These are phyloP conservation scores for Clarias macrocephalus DNA, from an alignment of 2,113 vertebrate species.

Conservation along the genomic window DNA sequence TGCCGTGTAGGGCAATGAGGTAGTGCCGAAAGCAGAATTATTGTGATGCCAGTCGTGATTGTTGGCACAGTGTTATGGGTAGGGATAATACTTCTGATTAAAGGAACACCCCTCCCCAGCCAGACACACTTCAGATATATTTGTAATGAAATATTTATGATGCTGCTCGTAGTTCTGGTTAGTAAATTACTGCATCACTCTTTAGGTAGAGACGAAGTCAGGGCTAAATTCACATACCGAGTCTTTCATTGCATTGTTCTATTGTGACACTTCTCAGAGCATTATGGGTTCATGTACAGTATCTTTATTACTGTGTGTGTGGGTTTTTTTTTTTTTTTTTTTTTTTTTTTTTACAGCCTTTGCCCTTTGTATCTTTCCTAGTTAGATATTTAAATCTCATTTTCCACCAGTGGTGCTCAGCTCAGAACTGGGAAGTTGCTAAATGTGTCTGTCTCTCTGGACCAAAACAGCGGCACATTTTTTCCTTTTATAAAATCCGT, in stretches of 20 bases:
- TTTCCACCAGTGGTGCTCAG: background rate
- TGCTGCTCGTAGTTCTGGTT: background rate
- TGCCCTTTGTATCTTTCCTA: background rate
- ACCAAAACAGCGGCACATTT: constrained; percentile 27
- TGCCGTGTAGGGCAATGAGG: background rate
- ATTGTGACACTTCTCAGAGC: background rate
- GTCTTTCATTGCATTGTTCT: background rate
- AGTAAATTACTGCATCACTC: background rate
- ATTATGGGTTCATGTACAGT: background rate
- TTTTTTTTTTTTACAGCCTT: background rate
- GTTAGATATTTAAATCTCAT: constrained; percentile 3
- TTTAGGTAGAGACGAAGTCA: background rate
- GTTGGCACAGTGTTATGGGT: background rate
- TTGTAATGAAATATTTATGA: background rate
- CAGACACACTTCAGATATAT: background rate
- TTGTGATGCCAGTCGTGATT: background rate
- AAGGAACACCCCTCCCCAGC: background rate
- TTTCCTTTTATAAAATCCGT: constrained; percentile 29
- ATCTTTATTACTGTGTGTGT: constrained; percentile 3
- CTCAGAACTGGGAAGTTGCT: constrained; percentile 11
- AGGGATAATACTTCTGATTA: background rate
- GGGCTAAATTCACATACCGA: background rate
- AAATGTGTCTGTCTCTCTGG: constrained; percentile 13
- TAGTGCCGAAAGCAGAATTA: background rate
- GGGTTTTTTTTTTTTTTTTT: background rate